Conservation (phyloP, 1,140 invertebrate genomes). For the Drosophila virilis region DNA sequence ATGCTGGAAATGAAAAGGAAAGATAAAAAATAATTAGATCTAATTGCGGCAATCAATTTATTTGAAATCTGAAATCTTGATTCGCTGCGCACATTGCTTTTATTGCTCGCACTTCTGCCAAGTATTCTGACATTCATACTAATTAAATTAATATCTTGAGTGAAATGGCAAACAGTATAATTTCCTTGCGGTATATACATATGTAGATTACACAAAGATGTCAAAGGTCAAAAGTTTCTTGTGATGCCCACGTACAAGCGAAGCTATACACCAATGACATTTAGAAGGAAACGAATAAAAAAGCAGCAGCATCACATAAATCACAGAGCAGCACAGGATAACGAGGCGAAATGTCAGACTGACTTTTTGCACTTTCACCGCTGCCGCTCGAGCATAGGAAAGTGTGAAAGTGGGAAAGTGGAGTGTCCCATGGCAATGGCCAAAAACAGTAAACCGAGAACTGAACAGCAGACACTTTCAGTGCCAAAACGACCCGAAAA, state of each 20-base stretch:
- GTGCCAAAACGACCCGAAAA: slow-evolving; percentile 21
- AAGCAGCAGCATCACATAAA: slow-evolving; percentile 57
- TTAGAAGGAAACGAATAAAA: slow-evolving; percentile 12
- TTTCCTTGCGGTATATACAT: slow-evolving; percentile 13
- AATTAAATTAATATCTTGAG: slow-evolving; percentile 12
- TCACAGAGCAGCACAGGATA: slow-evolving; percentile 55
- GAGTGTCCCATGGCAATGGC: slow-evolving; percentile 19
- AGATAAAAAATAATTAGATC: background rate
- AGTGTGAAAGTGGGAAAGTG: background rate
- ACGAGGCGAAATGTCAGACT: slow-evolving; percentile 66
- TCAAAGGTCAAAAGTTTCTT: slow-evolving; percentile 52
- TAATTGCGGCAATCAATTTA: too few species aligned
- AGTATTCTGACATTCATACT: slow-evolving; percentile 33
- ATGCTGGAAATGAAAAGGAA: slow-evolving; percentile 53
- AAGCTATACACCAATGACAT: slow-evolving; percentile 37
- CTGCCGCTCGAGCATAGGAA: background rate
- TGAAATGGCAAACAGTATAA: slow-evolving; percentile 19
- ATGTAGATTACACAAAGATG: slow-evolving; percentile 16
- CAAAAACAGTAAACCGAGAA: slow-evolving; percentile 18
- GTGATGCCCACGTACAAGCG: slow-evolving; percentile 18
- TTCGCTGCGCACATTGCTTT: too few species aligned
- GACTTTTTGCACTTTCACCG: slow-evolving; percentile 61
- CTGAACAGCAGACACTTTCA: slow-evolving; percentile 55
- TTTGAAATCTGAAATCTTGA: too few species aligned
- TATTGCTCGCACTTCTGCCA: background rate